Percentiles rank a stretch among this genome's conserved stretches.
phyloP scores from a whole-genome alignment of 2,888 invertebrate genomes.

The Philaethria dido region DNA sequence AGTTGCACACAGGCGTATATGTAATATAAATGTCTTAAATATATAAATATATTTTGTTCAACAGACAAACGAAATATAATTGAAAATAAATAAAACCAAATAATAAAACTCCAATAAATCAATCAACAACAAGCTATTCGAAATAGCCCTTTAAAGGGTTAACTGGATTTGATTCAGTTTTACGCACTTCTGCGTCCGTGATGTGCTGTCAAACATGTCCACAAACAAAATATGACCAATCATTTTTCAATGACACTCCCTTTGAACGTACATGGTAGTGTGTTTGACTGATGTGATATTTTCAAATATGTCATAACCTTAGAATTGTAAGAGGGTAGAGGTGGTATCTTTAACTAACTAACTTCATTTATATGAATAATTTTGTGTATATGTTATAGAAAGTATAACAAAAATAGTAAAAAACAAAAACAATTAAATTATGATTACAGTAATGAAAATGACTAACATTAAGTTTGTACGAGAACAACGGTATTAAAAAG shows the following conservation, averaged over 20 bases:
- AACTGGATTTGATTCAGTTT: conserved; percentile 28
- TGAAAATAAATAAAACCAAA: background rate
- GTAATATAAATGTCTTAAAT: too few species aligned
- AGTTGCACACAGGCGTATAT: too few species aligned
- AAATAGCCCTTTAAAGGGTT: conserved; percentile 28
- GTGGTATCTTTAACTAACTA: conserved; percentile 15
- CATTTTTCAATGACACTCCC: conserved; percentile 70
- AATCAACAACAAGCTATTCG: conserved; percentile 12
- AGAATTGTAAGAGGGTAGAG: background rate
- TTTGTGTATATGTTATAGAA: too few species aligned
- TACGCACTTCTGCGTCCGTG: conserved; percentile 35
- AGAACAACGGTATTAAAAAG: too few species aligned
- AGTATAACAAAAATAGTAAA: too few species aligned
- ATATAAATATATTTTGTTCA: too few species aligned
- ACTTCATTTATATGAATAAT: too few species aligned
- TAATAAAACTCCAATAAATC: conserved; percentile 2
- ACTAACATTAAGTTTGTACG: too few species aligned
- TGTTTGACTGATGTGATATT: conserved; percentile 61
- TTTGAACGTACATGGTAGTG: conserved; percentile 59
- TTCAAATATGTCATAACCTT: conserved; percentile 61
- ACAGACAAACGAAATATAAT: background rate
- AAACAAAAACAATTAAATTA: too few species aligned
- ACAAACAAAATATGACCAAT: conserved; percentile 60
- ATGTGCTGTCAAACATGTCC: conserved; percentile 38
- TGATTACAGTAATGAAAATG: too few species aligned